A percentile compares a stretch with the other conserved stretches of the same genome.
Evolutionary conservation across 2,797 vertebrate species (phyloP).

Genomic region (Brachyrhaphis roseni): DNA sequence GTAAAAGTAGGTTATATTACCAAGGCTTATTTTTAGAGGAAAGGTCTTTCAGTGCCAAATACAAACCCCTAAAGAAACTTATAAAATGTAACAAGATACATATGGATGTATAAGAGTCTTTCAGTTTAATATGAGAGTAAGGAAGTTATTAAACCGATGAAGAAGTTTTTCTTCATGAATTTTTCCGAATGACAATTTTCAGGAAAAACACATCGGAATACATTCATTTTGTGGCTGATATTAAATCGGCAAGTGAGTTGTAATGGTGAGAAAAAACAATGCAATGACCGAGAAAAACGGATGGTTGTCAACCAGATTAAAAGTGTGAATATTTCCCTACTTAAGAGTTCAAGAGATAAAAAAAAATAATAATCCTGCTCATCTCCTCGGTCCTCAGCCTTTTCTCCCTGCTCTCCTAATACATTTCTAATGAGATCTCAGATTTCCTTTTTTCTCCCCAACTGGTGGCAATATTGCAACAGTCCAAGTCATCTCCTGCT

Average conservation of each 20-base stretch:
- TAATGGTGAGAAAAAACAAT: conserved; percentile 12
- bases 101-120: neutral
- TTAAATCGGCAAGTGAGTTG: conserved; percentile 59
- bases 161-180: conserved; percentile 47
- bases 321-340: conserved; percentile 51
- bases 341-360: conserved; percentile 51
- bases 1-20: conserved; percentile 11
- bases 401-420: conserved; percentile 56
- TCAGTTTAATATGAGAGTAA: conserved; percentile 18
- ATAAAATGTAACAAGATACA: conserved; percentile 14
- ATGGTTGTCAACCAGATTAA: conserved; percentile 38
- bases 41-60: conserved; percentile 9
- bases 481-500: conserved; percentile 30
- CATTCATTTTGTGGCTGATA: conserved; percentile 50
- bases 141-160: conserved; percentile 56
- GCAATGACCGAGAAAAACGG: conserved; percentile 10
- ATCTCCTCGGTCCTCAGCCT: conserved; percentile 35
- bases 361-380: conserved; percentile 41
- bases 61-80: neutral
- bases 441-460: conserved; percentile 48
- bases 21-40: neutral
- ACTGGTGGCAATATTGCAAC: conserved; percentile 44
- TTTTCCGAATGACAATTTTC: conserved; percentile 53
- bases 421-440: conserved; percentile 69
- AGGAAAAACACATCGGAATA: conserved; percentile 35